phyloP scores from a whole-genome alignment of 1,140 invertebrate species.

The Lanistes nyassanus region DNA sequence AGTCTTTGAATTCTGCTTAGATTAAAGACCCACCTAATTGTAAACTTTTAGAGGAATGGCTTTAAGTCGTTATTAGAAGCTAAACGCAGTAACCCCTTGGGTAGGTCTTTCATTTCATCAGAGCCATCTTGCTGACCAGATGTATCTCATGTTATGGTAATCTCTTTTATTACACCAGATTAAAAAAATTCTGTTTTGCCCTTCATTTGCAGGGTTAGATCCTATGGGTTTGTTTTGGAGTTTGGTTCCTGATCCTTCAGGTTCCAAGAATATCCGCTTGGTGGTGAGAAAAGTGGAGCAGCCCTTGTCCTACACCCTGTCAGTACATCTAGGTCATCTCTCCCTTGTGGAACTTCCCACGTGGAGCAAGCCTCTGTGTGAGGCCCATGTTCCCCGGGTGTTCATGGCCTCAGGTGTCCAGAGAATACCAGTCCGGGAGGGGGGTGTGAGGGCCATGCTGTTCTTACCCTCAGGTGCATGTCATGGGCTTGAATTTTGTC shows the following conservation, averaged over 20 bases:
- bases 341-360: neutral
- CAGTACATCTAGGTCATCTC: constrained; percentile 2
- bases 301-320: neutral
- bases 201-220: constrained; percentile 7
- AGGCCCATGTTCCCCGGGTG: neutral
- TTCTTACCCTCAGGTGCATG: constrained; percentile 40
- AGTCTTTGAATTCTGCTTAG: neutral
- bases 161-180: too few species aligned
- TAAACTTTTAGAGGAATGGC: too few species aligned
- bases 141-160: too few species aligned
- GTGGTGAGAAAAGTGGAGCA: constrained; percentile 7
- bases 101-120: too few species aligned
- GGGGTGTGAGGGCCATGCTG: constrained; percentile 36
- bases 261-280: constrained; percentile 3
- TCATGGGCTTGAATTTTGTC: neutral
- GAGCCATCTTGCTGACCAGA: too few species aligned
- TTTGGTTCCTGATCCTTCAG: neutral
- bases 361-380: neutral
- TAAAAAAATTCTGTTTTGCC: neutral
- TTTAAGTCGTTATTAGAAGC: too few species aligned
- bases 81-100: too few species aligned
- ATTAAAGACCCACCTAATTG: too few species aligned
- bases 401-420: constrained; percentile 28
- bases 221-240: constrained; percentile 16
- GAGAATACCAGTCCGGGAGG: constrained; percentile 35